phyloP scores from a whole-genome alignment of 1,140 invertebrate species.

The Ladona fulva region DNA sequence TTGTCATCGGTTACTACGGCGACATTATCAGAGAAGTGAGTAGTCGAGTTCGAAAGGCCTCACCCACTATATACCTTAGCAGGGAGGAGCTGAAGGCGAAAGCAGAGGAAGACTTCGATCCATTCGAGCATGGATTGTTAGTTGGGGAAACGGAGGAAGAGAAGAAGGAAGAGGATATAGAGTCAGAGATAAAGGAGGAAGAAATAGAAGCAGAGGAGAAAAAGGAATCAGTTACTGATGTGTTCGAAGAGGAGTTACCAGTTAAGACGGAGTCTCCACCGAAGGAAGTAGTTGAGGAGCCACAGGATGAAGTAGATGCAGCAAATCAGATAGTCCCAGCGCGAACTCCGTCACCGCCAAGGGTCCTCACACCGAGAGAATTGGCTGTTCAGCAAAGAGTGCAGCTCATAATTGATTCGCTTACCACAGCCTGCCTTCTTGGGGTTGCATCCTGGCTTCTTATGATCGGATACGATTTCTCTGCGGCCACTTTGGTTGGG shows the following conservation, averaged over 20 bases:
- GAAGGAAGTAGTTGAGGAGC: not conserved
- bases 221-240: not conserved
- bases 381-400: not conserved
- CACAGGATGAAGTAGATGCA: conserved; percentile 10
- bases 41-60: conserved; percentile 40
- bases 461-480: not conserved
- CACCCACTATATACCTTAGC: conserved; percentile 46
- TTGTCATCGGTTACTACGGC: conserved; percentile 67
- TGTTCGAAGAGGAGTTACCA: not conserved
- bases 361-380: not conserved
- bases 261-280: not conserved
- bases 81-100: conserved; percentile 51
- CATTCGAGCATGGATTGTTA: conserved; percentile 16
- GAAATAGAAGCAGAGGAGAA: conserved; percentile 6
- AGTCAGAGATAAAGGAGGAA: conserved; percentile 15
- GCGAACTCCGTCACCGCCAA: conserved; percentile 8
- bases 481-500: not conserved
- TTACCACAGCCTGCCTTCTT: not conserved
- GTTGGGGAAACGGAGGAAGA: not conserved
- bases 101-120: conserved; percentile 24
- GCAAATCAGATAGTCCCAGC: not conserved
- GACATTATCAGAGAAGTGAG: conserved; percentile 64
- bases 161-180: conserved; percentile 1
- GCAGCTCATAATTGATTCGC: not conserved
- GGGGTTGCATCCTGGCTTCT: not conserved